Base-by-base conservation (phyloP, 2,888 invertebrate species). In the Dusona sp. region DNA sequence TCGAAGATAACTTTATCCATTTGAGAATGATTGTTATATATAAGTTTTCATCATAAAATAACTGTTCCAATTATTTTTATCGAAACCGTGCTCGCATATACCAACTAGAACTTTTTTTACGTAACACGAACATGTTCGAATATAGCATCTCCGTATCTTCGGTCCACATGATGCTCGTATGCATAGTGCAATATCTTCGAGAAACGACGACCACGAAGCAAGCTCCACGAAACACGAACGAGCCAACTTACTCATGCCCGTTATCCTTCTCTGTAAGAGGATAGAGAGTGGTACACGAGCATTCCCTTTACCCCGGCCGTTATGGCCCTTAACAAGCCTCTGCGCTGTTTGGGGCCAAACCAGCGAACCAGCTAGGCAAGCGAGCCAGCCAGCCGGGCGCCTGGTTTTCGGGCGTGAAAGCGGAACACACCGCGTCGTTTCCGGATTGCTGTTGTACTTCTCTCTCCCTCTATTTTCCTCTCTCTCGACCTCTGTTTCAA, bases 231-330 rank as follows among this genome's bases (percentile, higher is more conserved):
- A 67, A 85, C 82, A 86, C 87, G 87, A 88, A 81, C 85, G 87
- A 90, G 89, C 89, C 86, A 90, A 88, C 90, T 88, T 84, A 68
- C 86, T 73, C 83, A 67, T 73, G 68, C 68, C 83, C 68, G 83
- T 84, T 84, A 73, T 84, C 81, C 84, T 74, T 86, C 67, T 51
- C 54, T 67, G 61, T 33, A 81, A 45, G 83, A 67, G 80, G 45
- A 51, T 19, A 48, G 13, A 61, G 68, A 51, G 77, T 22, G 74
- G 80, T 25, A 38, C 70, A 33, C 72, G 70, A 78, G 54, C 57
- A 67, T 57, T 77, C 45, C 57, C 79, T 68, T 38, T 61, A 38
- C 38, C 61, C 72, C 45, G 42, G 61, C 80, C 78, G 83, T 83
- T 83, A 86, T 86, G 86, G 80, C 77, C 86, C 86, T 86, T 86